Conservation (phyloP, 2,888 invertebrate genomes). For the Sipha maydis region DNA sequence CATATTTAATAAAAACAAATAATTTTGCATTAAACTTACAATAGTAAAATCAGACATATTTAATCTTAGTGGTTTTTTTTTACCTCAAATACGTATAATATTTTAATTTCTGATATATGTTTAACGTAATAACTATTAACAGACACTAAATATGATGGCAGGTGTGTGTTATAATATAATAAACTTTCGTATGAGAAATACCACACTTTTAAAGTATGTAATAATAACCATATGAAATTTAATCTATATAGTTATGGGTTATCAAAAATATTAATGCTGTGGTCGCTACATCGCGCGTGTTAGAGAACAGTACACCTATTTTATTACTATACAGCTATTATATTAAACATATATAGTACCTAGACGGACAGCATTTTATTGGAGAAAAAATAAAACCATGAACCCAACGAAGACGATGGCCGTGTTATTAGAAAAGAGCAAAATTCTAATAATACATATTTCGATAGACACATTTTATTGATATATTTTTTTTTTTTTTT, state of each 20-base stretch:
- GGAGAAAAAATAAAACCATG: conserved; percentile 25
- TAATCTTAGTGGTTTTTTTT: too few species aligned
- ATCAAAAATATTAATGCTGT: not conserved
- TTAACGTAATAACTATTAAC: not conserved
- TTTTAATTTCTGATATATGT: not conserved
- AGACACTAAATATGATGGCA: not conserved
- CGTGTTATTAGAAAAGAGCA: conserved; percentile 10
- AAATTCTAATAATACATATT: conserved; percentile 1
- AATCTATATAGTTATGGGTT: conserved; percentile 2
- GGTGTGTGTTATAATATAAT: not conserved
- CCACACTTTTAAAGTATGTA: conserved; percentile 9
- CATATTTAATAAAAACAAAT: too few species aligned
- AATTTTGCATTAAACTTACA: too few species aligned
- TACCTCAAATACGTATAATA: not conserved
- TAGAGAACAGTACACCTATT: not conserved
- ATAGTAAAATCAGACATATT: too few species aligned
- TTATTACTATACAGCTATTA: not conserved
- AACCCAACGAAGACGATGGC: not conserved
- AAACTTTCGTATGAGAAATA: not conserved
- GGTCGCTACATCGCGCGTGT: not conserved
- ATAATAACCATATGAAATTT: conserved; percentile 4
- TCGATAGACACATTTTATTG: conserved; percentile 14
- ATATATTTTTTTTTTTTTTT: conserved; percentile 7
- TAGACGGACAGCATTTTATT: not conserved
- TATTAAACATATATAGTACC: not conserved